These are phyloP conservation scores for Aplochiton taeniatus DNA, from an alignment of 2,797 vertebrate genomes.

Conservation along the genomic window DNA sequence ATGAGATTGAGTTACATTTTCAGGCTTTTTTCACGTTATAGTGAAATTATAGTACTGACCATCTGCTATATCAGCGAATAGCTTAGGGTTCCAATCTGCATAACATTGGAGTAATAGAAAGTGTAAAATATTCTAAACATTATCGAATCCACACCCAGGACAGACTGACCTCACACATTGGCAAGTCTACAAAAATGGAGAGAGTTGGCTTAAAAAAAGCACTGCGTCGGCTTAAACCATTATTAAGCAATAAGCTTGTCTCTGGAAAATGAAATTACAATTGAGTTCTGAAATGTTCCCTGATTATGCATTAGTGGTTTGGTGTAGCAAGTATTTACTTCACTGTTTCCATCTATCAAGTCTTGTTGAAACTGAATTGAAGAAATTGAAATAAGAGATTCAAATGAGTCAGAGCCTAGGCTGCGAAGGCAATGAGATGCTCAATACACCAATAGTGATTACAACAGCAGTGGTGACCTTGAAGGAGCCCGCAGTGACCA, in stretches of 20 bases:
- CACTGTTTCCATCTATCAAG: no score
- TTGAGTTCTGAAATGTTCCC: background rate
- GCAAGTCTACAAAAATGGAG: slow-evolving; percentile 88
- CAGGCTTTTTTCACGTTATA: no score
- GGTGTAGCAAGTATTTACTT: no score
- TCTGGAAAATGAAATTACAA: background rate
- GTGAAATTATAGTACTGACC: background rate
- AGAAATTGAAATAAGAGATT: background rate
- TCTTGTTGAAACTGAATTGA: background rate
- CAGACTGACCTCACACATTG: slow-evolving; percentile 77
- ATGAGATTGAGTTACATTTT: no score
- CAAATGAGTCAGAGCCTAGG: slow-evolving; percentile 75
- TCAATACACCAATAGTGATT: slow-evolving; percentile 80
- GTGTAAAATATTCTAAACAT: slow-evolving; percentile 85
- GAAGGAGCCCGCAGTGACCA: slow-evolving; percentile 86
- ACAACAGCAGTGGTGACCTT: slow-evolving; percentile 81
- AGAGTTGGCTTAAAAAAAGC: background rate
- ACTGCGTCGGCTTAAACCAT: background rate
- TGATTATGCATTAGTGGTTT: no score
- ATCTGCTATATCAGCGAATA: slow-evolving; percentile 78
- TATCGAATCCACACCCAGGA: slow-evolving; percentile 78
- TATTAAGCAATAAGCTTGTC: background rate
- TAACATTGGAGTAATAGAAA: slow-evolving; percentile 81
- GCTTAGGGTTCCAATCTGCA: slow-evolving; percentile 81
- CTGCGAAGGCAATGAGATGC: slow-evolving; percentile 83